Evolutionary conservation across 23 tunicate species (phyloP), one percentile per base, ranked within the genome.

Genomic region (Styela clava): DNA sequence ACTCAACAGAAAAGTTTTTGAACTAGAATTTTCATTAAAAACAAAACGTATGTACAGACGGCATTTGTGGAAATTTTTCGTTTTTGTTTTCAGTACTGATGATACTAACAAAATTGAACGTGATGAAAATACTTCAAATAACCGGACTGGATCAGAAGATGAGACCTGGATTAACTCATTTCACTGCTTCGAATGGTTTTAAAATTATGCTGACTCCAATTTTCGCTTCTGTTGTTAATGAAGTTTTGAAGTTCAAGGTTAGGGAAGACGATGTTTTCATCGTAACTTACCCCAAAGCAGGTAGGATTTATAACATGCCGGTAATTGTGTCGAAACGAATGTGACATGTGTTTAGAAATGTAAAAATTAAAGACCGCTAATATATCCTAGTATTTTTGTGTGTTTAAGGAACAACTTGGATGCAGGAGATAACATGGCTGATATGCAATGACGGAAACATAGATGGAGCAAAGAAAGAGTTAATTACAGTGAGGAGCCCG

Each of bases 261-360:
- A 51, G 81, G 1, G 26, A 28, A 24, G 65, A 76, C 44, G 81
- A 76, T 30, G 35, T 76, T 23, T 33, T 76, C n/a, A 64, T 76
- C 9, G 81, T 31, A 25, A 76, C 81, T 44, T 76, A 76, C 30
- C 62, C 81, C 12, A 76, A 76, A 52, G 64, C 81, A 35, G 81
- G 81, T 76, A 31, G 44, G 81, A n/a, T n/a, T n/a, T n/a, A 0
- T 22, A 69, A n/a, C n/a, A n/a, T n/a, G n/a, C n/a, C n/a, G n/a
- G n/a, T n/a, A n/a, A n/a, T n/a, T n/a, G n/a, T n/a, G n/a, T n/a
- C n/a, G n/a, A n/a, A n/a, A n/a, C n/a, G n/a, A n/a, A n/a, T n/a
- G n/a, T n/a, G n/a, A n/a, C n/a, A n/a, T n/a, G n/a, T n/a, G n/a
- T n/a, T n/a, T n/a, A n/a, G n/a, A n/a, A n/a, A n/a, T n/a, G n/a